phyloP scores from a whole-genome alignment of 2,113 vertebrate species.

The Peromyscus leucopus region DNA sequence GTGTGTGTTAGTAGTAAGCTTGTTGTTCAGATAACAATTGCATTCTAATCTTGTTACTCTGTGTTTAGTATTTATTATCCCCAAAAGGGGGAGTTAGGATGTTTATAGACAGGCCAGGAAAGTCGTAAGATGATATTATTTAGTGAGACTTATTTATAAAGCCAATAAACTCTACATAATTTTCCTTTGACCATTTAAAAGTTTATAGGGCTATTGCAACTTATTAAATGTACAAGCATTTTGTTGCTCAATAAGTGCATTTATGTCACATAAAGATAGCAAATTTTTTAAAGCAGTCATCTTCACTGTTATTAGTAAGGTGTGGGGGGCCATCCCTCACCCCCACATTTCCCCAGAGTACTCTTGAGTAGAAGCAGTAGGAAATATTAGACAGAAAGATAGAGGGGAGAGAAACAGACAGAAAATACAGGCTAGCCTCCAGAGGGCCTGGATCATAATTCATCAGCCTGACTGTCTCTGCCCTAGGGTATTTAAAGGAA shows the following conservation, averaged over 20 bases:
- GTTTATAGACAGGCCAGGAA: constrained; percentile 33
- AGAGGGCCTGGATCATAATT: too few species aligned
- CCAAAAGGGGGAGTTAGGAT: constrained; percentile 13
- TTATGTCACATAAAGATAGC: constrained; percentile 71
- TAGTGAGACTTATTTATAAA: constrained; percentile 80
- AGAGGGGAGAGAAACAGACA: too few species aligned
- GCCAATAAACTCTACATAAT: constrained; percentile 67
- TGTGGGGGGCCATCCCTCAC: too few species aligned
- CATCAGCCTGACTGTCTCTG: too few species aligned
- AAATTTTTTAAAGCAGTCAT: constrained; percentile 61
- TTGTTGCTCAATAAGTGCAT: constrained; percentile 80
- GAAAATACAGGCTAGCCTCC: too few species aligned
- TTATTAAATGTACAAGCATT: constrained; percentile 82
- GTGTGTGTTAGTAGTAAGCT: neutral
- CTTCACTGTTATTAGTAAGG: constrained; percentile 11
- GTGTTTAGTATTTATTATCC: constrained; percentile 62
- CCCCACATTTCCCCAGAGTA: too few species aligned
- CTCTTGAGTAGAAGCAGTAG: too few species aligned
- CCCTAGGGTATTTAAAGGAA: too few species aligned
- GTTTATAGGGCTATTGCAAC: constrained; percentile 78
- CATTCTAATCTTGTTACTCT: constrained; percentile 65
- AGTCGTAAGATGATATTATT: constrained; percentile 70
- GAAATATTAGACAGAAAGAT: too few species aligned
- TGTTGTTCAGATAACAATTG: constrained; percentile 57
- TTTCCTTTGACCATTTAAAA: constrained; percentile 78